Percentiles rank a stretch among this genome's conserved stretches.
phyloP scores from a whole-genome alignment of 2,797 vertebrate species.

The Enteromius paludinosus region DNA sequence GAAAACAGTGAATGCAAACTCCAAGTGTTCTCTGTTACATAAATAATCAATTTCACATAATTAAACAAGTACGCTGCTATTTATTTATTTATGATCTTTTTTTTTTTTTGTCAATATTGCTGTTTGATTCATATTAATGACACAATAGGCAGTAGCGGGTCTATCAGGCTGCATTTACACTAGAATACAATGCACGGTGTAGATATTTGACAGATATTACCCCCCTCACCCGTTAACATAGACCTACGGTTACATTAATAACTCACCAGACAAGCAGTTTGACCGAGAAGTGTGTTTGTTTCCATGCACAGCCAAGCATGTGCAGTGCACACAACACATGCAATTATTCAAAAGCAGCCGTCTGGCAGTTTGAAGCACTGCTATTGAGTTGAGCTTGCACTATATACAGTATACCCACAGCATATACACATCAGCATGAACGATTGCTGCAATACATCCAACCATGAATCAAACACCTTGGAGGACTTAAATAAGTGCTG shows the following conservation, averaged over 20 bases:
- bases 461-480: slow-evolving; percentile 17
- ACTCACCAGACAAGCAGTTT: neutral
- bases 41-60: neutral
- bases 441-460: neutral
- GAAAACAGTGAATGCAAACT: neutral
- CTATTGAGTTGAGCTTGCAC: neutral
- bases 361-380: neutral
- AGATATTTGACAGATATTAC: neutral
- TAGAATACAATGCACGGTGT: neutral
- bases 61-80: neutral
- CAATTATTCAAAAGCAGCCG: neutral
- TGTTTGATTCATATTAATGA: neutral
- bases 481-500: slow-evolving; percentile 21
- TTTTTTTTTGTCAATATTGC: neutral
- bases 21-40: neutral
- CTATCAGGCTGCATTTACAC: neutral
- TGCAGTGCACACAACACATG: neutral
- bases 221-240: neutral
- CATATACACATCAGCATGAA: neutral
- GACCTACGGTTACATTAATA: neutral
- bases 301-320: slow-evolving; percentile 13
- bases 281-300: neutral
- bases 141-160: no score
- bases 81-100: neutral
- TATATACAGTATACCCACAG: neutral